Base-by-base conservation (phyloP, 2,113 vertebrate genomes). In the Ceyx cyanopectus region DNA sequence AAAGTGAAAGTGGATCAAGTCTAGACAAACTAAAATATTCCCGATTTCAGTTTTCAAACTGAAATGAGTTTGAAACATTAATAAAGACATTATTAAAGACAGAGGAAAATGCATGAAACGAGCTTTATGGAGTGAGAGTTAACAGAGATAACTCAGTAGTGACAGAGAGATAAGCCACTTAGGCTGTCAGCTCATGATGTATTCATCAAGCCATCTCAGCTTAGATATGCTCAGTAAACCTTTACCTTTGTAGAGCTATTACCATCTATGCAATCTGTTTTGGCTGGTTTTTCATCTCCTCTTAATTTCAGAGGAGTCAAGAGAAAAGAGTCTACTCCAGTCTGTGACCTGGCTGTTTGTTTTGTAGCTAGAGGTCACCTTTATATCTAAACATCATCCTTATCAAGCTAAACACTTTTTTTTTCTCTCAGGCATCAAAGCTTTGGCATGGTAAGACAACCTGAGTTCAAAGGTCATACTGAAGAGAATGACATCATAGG, bases 161-260 rank as follows among this genome's bases (percentile, higher is more conserved):
- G 63, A 83, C 58, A 81, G 20, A 67, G 75, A 93, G 79, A 86
- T 82, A 82, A 96, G 66, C 13, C 66, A 68, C 50, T 93, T 85
- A 75, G 51, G 30, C 80, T 84, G 26, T 43, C 81, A 89, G 85
- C 48, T 95, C 81, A 26, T 40, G 62, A 61, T 83, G 61, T 43
- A 81, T 93, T 92, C 65, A 56, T 82, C 78, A 85, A 58, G 50
- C 30, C 20, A 45, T 72, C 68, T 91, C 41, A 72, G 46, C 27
- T 93, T 72, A 77, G 91, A 78, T 85, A 94, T 73, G 57, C 45
- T 95, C 87, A 73, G 78, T 84, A 90, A 92, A 87, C 26, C 69
- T 88, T 80, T 74, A 63, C 50, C 14, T 69, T 87, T 11, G 34
- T 72, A 78, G 68, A 95, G 30, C 5, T 89, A 86, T 77, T 86